These are phyloP conservation scores for Nylanderia fulva DNA, from an alignment of 1,140 invertebrate species.

Conservation along the genomic window DNA sequence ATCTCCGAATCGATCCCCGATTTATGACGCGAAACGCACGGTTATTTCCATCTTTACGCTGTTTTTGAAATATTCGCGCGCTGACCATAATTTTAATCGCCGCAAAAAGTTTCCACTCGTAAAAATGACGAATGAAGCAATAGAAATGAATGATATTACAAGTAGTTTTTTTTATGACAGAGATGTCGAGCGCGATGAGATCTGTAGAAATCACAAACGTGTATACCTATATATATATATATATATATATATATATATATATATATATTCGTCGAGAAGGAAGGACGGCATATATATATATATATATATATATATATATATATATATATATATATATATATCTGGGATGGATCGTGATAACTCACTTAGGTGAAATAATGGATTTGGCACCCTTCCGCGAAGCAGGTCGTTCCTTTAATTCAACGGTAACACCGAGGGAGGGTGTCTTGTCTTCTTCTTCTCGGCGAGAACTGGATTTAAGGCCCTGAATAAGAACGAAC, in stretches of 20 bases:
- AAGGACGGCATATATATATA: neutral
- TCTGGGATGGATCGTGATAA: conserved; percentile 59
- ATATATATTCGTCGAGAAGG: neutral
- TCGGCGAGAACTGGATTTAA: conserved; percentile 56
- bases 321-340: no score
- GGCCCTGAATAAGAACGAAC: conserved; percentile 65
- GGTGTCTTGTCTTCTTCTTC: conserved; percentile 27
- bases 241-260: no score
- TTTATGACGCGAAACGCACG: conserved; percentile 55
- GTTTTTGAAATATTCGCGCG: conserved; percentile 11
- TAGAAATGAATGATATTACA: neutral
- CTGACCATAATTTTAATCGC: conserved; percentile 30
- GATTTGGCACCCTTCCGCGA: conserved; percentile 50
- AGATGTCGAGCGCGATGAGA: neutral
- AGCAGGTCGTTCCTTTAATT: conserved; percentile 64
- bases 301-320: no score
- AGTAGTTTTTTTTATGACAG: neutral
- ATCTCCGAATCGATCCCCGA: conserved; percentile 66
- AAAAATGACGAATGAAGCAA: conserved; percentile 16
- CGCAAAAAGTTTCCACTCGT: conserved; percentile 15
- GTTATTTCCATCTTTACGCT: conserved; percentile 37
- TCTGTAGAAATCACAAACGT: neutral
- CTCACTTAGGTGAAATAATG: conserved; percentile 68
- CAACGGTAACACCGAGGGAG: conserved; percentile 38
- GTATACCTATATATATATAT: no score